phyloP scores from a whole-genome alignment of 2,113 vertebrate species.

The Anolis carolinensis region DNA sequence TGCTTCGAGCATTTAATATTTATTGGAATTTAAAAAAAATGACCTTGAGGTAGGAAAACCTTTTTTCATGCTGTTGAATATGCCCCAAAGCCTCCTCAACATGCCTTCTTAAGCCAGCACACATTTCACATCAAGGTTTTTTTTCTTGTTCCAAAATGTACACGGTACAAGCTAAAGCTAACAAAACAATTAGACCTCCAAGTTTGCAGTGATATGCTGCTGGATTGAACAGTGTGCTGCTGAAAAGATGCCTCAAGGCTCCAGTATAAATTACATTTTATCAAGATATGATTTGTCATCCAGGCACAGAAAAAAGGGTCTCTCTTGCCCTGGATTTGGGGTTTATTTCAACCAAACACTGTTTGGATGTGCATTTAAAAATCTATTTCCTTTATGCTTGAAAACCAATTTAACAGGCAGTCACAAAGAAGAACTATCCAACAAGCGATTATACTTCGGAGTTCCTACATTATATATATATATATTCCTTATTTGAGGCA shows the following conservation, averaged over 20 bases:
- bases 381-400: slow-evolving; percentile 45
- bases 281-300: slow-evolving; percentile 54
- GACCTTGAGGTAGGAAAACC: slow-evolving; percentile 75
- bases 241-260: slow-evolving; percentile 42
- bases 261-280: slow-evolving; percentile 50
- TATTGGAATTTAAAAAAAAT: slow-evolving; percentile 60
- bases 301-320: slow-evolving; percentile 47
- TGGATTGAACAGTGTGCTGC: slow-evolving; percentile 47
- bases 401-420: background rate
- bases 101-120: background rate
- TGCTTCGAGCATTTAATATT: slow-evolving; percentile 33
- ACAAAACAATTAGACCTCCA: slow-evolving; percentile 42
- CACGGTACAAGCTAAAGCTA: slow-evolving; percentile 40
- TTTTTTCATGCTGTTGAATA: slow-evolving; percentile 51
- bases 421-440: background rate
- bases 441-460: slow-evolving; percentile 45
- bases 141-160: slow-evolving; percentile 32
- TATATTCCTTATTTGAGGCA: slow-evolving; percentile 56
- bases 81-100: background rate
- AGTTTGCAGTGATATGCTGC: slow-evolving; percentile 60
- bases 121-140: slow-evolving; percentile 11
- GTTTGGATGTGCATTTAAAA: slow-evolving; percentile 21
- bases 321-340: slow-evolving; percentile 59
- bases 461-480: too few relatives aligned
- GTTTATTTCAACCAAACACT: slow-evolving; percentile 56